A percentile compares a stretch with the other conserved stretches of the same genome.
Conservation (phyloP, 2,888 invertebrate genomes). For the Onthophagus sagittarius region DNA sequence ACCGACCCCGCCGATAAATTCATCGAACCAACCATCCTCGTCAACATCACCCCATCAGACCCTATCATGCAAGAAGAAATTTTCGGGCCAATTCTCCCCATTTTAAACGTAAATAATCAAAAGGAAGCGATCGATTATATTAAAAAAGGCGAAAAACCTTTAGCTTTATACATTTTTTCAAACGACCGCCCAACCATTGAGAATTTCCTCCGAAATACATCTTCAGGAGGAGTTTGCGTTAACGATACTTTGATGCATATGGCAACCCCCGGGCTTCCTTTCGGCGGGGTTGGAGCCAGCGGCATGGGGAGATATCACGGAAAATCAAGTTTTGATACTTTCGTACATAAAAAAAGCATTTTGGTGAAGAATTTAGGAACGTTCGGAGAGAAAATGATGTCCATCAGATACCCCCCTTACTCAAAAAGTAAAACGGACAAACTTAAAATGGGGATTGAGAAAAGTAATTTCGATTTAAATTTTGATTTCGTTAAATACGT, state of each 20-base stretch:
- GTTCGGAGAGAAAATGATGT: conserved; percentile 63
- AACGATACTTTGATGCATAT: conserved; percentile 86
- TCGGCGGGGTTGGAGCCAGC: conserved; percentile 93
- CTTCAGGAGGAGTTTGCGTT: conserved; percentile 73
- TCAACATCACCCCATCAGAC: conserved; percentile 57
- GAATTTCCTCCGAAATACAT: conserved; percentile 65
- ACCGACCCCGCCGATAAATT: conserved; percentile 70
- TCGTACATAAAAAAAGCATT: conserved; percentile 85
- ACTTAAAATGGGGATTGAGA: background rate
- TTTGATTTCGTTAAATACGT: background rate
- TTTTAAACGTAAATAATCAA: conserved; percentile 75
- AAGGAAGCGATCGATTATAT: conserved; percentile 91
- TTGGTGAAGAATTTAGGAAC: conserved; percentile 66
- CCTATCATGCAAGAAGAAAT: conserved; percentile 89
- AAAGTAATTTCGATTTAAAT: background rate
- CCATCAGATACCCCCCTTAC: conserved; percentile 80
- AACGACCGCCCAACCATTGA: conserved; percentile 50
- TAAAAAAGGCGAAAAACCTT: conserved; percentile 83
- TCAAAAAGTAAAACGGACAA: conserved; percentile 63
- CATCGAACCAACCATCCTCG: conserved; percentile 30
- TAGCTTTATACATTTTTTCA: conserved; percentile 85
- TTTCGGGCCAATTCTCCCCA: conserved; percentile 94
- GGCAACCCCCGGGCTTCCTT: conserved; percentile 84
- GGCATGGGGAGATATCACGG: conserved; percentile 96
- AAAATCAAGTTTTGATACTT: conserved; percentile 83